Percentiles rank a stretch among this genome's conserved stretches.
phyloP scores from a whole-genome alignment of 1,140 invertebrate genomes.

The Drosophila sechellia region DNA sequence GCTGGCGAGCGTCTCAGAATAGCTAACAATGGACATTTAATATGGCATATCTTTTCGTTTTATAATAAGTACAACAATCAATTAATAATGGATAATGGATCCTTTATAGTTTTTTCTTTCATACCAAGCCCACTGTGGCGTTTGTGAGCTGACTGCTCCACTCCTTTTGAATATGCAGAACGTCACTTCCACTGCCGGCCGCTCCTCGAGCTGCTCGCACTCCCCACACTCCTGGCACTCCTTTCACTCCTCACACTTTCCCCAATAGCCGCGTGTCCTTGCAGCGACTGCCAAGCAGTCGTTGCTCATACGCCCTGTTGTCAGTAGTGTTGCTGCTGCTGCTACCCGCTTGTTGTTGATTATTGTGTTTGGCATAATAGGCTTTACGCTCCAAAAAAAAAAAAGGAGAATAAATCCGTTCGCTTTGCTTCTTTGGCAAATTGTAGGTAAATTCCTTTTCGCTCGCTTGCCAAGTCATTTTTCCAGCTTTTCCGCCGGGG shows the following conservation, averaged over 20 bases:
- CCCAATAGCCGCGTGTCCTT: slow-evolving; percentile 14
- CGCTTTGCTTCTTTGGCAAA: slow-evolving; percentile 74
- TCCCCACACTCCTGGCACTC: not conserved
- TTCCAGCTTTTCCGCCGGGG: slow-evolving; percentile 7
- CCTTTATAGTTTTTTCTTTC: not conserved
- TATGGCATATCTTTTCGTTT: not conserved
- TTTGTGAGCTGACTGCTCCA: slow-evolving; percentile 6
- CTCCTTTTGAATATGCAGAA: slow-evolving; percentile 73
- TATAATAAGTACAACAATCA: not conserved
- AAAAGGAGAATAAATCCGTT: slow-evolving; percentile 70
- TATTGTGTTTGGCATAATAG: slow-evolving; percentile 84
- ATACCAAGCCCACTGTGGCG: slow-evolving; percentile 12
- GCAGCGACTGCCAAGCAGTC: slow-evolving; percentile 17
- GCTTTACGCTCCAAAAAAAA: slow-evolving; percentile 82
- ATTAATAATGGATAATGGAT: not conserved
- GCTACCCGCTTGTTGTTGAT: slow-evolving; percentile 72
- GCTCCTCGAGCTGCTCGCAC: slow-evolving; percentile 13
- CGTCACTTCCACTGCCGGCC: slow-evolving; percentile 60
- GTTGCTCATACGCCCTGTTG: slow-evolving; percentile 70
- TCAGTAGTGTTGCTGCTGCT: slow-evolving; percentile 51
- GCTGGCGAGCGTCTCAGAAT: too few relatives aligned
- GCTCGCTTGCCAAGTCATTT: slow-evolving; percentile 62
- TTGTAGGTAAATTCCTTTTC: slow-evolving; percentile 77
- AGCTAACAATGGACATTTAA: not conserved
- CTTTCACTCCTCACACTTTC: not conserved